These are phyloP conservation scores for Epirrita christyi DNA, from an alignment of 2,888 invertebrate genomes.

Conservation along the genomic window DNA sequence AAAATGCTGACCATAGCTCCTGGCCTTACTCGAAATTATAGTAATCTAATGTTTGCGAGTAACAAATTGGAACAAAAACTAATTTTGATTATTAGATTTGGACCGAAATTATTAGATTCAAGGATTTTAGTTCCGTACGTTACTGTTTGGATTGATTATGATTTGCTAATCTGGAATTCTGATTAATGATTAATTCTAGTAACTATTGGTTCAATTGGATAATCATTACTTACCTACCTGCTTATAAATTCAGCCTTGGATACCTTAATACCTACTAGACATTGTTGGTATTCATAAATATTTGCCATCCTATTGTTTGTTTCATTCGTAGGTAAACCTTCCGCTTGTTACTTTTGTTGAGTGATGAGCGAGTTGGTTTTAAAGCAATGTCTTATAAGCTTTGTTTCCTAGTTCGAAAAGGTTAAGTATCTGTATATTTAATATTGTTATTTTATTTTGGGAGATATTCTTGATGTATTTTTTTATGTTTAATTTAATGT, in stretches of 20 bases:
- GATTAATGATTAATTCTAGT: constrained; percentile 9
- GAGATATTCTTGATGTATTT: too few species aligned
- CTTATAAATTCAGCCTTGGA: constrained; percentile 18
- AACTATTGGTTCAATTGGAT: constrained; percentile 17
- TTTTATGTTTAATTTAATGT: too few species aligned
- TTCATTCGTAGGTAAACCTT: background rate
- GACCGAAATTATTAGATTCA: constrained; percentile 41
- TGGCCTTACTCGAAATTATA: constrained; percentile 46
- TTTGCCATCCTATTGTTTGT: constrained; percentile 15
- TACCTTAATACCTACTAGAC: background rate
- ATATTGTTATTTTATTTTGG: too few species aligned
- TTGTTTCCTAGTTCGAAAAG: constrained; percentile 12
- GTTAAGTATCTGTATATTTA: background rate
- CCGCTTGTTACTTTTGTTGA: background rate
- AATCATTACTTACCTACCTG: constrained; percentile 1
- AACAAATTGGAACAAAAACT: constrained; percentile 44
- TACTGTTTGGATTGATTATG: constrained; percentile 22
- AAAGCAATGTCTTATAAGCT: background rate
- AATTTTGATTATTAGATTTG: constrained; percentile 46
- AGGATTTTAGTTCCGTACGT: constrained; percentile 36
- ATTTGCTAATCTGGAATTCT: constrained; percentile 8
- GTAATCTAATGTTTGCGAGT: constrained; percentile 42
- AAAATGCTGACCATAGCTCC: constrained; percentile 55
- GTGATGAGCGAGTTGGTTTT: constrained; percentile 4
- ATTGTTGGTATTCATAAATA: constrained; percentile 1